Evolutionary conservation across 53 echinoderm and acorn worm genomes (phyloP).

Genomic region (Astropecten irregularis): DNA sequence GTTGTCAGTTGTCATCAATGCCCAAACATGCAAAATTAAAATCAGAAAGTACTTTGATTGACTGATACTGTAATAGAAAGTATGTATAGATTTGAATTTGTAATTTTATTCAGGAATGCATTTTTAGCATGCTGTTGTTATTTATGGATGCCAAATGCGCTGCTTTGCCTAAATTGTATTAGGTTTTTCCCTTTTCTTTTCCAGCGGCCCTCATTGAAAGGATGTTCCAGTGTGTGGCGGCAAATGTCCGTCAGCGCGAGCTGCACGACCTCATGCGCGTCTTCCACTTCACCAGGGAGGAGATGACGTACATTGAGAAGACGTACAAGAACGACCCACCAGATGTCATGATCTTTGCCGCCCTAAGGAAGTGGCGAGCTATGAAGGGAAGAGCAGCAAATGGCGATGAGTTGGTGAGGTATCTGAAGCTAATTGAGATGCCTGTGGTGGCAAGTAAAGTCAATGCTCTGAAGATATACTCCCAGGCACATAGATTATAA

Average conservation of each 20-base stretch:
- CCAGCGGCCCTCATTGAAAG: conserved; percentile 74
- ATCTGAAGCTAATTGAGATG: conserved; percentile 83
- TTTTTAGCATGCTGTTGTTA: too few species aligned
- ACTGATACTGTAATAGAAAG: too few species aligned
- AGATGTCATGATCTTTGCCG: conserved; percentile 66
- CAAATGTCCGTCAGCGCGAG: conserved; percentile 87
- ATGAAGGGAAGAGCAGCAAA: conserved; percentile 68
- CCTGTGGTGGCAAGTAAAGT: conserved; percentile 83
- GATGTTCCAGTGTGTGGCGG: conserved; percentile 89
- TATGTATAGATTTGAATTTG: too few species aligned
- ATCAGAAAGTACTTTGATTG: too few species aligned
- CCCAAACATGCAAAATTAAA: too few species aligned
- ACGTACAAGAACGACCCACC: conserved; percentile 73
- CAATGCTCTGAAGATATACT: conserved; percentile 70
- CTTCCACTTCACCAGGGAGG: conserved; percentile 86
- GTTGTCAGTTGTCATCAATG: too few species aligned
- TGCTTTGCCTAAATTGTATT: too few species aligned
- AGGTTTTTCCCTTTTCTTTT: too few species aligned
- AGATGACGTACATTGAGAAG: conserved; percentile 69
- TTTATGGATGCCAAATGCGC: too few species aligned
- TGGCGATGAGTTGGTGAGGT: conserved; percentile 80
- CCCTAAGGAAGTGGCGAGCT: conserved; percentile 73
- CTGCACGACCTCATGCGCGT: conserved; percentile 95
- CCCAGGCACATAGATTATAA: conserved; percentile 80
- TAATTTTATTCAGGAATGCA: too few species aligned